Evolutionary conservation across 2,888 invertebrate genomes (phyloP).

Genomic region (Morpho achilles): DNA sequence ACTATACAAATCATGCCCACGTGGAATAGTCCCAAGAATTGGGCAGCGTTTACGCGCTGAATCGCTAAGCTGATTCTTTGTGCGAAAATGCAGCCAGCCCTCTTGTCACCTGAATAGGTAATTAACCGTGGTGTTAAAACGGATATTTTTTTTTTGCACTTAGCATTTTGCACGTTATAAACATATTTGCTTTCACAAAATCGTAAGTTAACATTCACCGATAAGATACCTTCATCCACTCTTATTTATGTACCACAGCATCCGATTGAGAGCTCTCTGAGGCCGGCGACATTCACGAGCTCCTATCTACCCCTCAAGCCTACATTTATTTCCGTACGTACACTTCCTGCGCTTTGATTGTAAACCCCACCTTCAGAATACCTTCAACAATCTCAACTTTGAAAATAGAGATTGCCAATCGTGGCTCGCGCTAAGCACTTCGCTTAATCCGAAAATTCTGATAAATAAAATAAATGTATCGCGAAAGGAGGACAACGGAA

Average conservation of each 20-base stretch:
- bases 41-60: too few relatives aligned
- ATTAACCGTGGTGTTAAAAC: too few relatives aligned
- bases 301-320: conserved; percentile 71
- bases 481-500: conserved; percentile 54
- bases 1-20: too few relatives aligned
- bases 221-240: conserved; percentile 67
- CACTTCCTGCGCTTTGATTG: conserved; percentile 57
- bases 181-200: conserved; percentile 2
- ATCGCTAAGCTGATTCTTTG: too few relatives aligned
- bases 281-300: conserved; percentile 58
- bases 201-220: conserved; percentile 29
- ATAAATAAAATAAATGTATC: conserved; percentile 69
- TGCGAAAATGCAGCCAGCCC: too few relatives aligned
- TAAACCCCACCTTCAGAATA: conserved; percentile 30
- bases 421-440: conserved; percentile 35
- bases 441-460: conserved; percentile 54
- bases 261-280: conserved; percentile 70
- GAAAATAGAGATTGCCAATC: conserved; percentile 27
- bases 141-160: too few relatives aligned
- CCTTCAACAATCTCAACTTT: conserved; percentile 27
- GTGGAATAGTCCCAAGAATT: too few relatives aligned
- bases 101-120: too few relatives aligned
- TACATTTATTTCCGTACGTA: conserved; percentile 69
- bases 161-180: too few relatives aligned
- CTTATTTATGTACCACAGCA: conserved; percentile 73